Base-by-base conservation (phyloP, 2,113 vertebrate genomes). In the Phoxinus phoxinus region DNA sequence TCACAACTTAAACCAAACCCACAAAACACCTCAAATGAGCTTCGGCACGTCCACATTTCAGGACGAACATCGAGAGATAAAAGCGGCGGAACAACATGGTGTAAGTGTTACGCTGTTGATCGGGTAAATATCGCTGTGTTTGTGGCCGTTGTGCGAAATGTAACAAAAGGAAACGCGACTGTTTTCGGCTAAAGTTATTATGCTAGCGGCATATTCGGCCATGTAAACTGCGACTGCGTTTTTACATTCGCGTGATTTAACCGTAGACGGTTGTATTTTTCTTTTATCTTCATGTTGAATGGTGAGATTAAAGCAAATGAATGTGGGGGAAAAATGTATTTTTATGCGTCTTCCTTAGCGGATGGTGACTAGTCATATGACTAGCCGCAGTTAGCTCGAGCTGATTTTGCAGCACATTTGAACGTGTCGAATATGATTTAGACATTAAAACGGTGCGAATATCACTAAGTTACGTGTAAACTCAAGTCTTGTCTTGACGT, bases 331-430 rank as follows among this genome's bases (percentile, higher is more conserved):
- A 1, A 12, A 27, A 65, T 10, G 58, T 7, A 0, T 74, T 74
- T 51, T 65, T 46, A 5, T 27, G 6, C 3, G 35, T 81, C 58
- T 63, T 81, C 37, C 58, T 63, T 44, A 21, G n/a, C n/a, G 78
- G 35, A 81, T 30, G n/a, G 37, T 61, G 56, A 41, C 21, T 56
- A 23, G 53, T 46, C 77, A 63, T 61, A 79, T 80, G 56, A 80
- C 78, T 80, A 44, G 78, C 78, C 37, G 78, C 37, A 10, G 37
- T 61, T 80, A 80, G 78, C 76, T 59, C 3, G 53, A 59, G 53
- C 21, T 41, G 76, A 25, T 78, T 77, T 59, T n/a, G n/a, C 25
- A 46, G 21, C 7, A 27, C 12, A 25, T 41, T 27, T 44, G 3
- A 63, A 30, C 37, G 35, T 21, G 30, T 46, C 9, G 46, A 0